A percentile compares a stretch with the other conserved stretches of the same genome.
phyloP scores from a whole-genome alignment of 2,113 vertebrate genomes.

The Vimba vimba region DNA sequence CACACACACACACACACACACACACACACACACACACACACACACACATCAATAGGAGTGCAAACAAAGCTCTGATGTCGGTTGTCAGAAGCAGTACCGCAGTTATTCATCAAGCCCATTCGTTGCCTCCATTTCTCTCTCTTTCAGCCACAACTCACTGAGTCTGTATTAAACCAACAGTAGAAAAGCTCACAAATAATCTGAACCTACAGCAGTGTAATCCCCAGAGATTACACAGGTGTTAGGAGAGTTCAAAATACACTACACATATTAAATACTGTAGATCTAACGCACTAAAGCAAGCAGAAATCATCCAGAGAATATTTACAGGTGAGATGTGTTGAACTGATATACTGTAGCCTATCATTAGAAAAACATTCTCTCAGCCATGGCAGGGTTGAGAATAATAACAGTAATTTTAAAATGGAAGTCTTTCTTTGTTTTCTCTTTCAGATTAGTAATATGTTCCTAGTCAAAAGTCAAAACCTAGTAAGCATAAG shows the following conservation, averaged over 20 bases:
- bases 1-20: not conserved
- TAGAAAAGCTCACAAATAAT: slow-evolving; percentile 31
- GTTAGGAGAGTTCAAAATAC: slow-evolving; percentile 37
- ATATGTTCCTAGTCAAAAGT: not conserved
- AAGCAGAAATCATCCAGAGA: slow-evolving; percentile 17
- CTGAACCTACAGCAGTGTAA: slow-evolving; percentile 38
- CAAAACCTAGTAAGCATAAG: not conserved
- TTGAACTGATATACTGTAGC: not conserved
- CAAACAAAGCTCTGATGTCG: slow-evolving; percentile 50
- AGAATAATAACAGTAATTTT: not conserved
- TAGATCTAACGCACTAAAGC: slow-evolving; percentile 20
- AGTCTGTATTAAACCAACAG: slow-evolving; percentile 35
- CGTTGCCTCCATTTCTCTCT: slow-evolving; percentile 4
- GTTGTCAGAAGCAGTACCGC: slow-evolving; percentile 66
- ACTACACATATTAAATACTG: slow-evolving; percentile 25
- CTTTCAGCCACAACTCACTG: not conserved
- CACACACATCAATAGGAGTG: slow-evolving; percentile 14
- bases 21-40: slow-evolving; percentile 1
- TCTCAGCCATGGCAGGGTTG: not conserved
- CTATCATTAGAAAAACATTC: not conserved
- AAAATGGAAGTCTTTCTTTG: not conserved
- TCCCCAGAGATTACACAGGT: slow-evolving; percentile 53
- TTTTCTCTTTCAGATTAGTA: not conserved
- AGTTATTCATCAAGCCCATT: slow-evolving; percentile 69
- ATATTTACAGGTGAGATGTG: not conserved